A percentile compares a stretch with the other conserved stretches of the same genome.
phyloP scores from a whole-genome alignment of 2,113 vertebrate genomes.

The Toxostoma redivivum region DNA sequence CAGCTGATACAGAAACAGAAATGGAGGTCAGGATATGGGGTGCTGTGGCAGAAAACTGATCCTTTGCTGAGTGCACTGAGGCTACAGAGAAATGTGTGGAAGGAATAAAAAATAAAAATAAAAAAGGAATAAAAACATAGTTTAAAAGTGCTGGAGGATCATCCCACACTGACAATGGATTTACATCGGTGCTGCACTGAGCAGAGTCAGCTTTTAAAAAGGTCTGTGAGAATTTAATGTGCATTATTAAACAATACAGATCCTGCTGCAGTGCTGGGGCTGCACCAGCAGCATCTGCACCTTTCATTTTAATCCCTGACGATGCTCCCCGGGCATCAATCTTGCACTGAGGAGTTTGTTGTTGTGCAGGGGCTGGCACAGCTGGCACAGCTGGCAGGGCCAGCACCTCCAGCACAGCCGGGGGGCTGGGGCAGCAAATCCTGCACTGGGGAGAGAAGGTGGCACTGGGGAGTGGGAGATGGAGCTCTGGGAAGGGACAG shows the following conservation, averaged over 20 bases:
- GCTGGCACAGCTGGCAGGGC: background rate
- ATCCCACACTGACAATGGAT: fast-evolving
- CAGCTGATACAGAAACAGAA: fast-evolving
- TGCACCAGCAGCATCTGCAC: background rate
- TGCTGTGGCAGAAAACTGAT: background rate
- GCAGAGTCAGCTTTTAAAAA: background rate
- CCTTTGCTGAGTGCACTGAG: fast-evolving
- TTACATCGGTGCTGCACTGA: fast-evolving
- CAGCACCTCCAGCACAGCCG: fast-evolving
- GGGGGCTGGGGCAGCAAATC: background rate
- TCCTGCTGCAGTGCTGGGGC: background rate
- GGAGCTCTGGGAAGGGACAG: no score
- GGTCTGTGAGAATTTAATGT: background rate
- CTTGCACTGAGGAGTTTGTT: background rate
- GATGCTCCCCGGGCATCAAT: background rate
- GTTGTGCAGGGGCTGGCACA: background rate
- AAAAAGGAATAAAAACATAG: no score
- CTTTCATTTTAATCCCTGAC: background rate
- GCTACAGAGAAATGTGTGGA: fast-evolving
- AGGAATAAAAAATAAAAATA: background rate
- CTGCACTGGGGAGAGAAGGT: background rate
- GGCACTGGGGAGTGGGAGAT: no score
- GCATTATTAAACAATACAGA: background rate
- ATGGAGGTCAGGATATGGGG: fast-evolving
- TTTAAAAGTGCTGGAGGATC: background rate